phyloP scores from a whole-genome alignment of 2,113 vertebrate species.

The Grantiella picta region DNA sequence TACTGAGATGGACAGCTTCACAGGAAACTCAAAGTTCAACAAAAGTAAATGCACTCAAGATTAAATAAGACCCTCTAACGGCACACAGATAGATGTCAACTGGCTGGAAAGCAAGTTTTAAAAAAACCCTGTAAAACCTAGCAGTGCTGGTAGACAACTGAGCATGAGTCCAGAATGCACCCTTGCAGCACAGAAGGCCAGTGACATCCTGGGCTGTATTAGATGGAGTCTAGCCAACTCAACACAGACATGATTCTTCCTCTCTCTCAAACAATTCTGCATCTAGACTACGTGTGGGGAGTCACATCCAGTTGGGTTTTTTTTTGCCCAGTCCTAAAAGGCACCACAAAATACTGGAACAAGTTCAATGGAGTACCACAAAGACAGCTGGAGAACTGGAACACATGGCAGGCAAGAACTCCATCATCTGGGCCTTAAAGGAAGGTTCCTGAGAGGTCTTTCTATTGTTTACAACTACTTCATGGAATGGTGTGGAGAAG shows the following conservation, averaged over 20 bases:
- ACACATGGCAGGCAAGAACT: background rate
- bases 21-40: background rate
- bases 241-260: background rate
- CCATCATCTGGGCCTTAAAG: background rate
- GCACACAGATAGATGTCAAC: background rate
- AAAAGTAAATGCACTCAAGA: background rate
- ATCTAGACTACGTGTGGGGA: background rate
- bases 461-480: background rate
- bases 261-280: background rate
- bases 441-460: background rate
- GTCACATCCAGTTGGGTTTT: background rate
- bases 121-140: background rate
- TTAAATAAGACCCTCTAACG: background rate
- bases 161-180: background rate
- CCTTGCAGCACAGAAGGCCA: background rate
- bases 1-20: background rate
- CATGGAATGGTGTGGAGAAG: background rate
- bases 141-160: background rate
- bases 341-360: background rate
- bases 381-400: background rate
- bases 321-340: background rate
- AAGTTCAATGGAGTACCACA: background rate
- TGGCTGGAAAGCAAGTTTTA: background rate
- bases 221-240: background rate
- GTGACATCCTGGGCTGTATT: background rate